phyloP scores from a whole-genome alignment of 2,888 invertebrate genomes.

The Drepanosiphum platanoidis region DNA sequence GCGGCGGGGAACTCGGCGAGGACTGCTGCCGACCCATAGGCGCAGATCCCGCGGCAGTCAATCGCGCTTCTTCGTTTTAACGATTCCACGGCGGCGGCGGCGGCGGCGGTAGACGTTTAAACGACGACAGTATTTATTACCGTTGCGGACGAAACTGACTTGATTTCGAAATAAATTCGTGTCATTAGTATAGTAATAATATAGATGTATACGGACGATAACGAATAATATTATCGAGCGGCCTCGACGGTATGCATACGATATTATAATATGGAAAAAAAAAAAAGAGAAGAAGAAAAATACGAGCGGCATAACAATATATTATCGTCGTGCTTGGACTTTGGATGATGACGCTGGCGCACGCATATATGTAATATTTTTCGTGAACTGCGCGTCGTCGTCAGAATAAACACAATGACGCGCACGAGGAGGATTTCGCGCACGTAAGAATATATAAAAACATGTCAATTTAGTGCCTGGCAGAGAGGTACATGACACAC shows the following conservation, averaged over 20 bases:
- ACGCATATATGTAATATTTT: background rate
- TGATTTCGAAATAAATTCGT: too few species aligned
- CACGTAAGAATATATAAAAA: background rate
- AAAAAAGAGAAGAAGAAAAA: too few species aligned
- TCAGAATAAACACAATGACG: background rate
- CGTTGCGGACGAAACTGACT: too few species aligned
- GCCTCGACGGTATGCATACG: background rate
- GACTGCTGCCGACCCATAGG: too few species aligned
- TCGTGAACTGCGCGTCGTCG: background rate
- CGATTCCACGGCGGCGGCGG: too few species aligned
- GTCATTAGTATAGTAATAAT: too few species aligned
- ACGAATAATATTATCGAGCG: background rate
- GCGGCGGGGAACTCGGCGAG: too few species aligned
- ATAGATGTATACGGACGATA: too few species aligned
- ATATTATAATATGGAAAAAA: background rate
- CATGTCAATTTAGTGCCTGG: conserved; percentile 52
- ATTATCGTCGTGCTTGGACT: background rate
- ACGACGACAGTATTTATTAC: background rate
- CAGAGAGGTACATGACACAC: conserved; percentile 27
- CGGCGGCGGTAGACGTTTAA: too few species aligned
- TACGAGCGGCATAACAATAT: background rate
- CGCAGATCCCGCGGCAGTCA: too few species aligned
- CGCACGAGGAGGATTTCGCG: background rate
- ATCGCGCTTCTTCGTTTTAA: too few species aligned
- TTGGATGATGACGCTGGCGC: background rate